phyloP scores from a whole-genome alignment of 2,888 invertebrate genomes.

The Erebia ligea region DNA sequence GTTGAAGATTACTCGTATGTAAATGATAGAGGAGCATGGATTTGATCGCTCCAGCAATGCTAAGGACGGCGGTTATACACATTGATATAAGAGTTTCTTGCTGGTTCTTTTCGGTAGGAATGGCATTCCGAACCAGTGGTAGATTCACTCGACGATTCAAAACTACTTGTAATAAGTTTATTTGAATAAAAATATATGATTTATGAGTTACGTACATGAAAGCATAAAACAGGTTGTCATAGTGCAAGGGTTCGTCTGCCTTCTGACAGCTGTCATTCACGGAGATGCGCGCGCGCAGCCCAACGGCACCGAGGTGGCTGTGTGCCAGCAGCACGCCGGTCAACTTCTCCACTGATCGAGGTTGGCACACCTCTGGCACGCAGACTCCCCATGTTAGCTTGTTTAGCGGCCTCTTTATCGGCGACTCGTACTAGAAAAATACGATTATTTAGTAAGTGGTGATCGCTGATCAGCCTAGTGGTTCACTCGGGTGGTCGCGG shows the following conservation, averaged over 20 bases:
- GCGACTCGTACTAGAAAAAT: constrained; percentile 55
- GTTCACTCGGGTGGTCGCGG: too few relatives aligned
- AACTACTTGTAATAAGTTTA: too few relatives aligned
- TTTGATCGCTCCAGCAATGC: too few relatives aligned
- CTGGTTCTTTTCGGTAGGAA: too few relatives aligned
- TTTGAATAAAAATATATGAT: too few relatives aligned
- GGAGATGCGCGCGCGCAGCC: constrained; percentile 60
- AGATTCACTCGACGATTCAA: too few relatives aligned
- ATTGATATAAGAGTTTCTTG: too few relatives aligned
- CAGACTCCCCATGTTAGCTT: constrained; percentile 82
- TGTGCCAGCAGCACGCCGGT: constrained; percentile 61
- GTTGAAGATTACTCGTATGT: too few relatives aligned
- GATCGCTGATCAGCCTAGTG: too few relatives aligned
- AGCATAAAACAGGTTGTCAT: constrained; percentile 57
- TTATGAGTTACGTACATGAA: constrained; percentile 75
- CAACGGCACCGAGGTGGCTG: constrained; percentile 69
- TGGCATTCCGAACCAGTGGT: too few relatives aligned
- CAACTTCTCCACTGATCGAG: constrained; percentile 60
- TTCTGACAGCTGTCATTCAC: constrained; percentile 63
- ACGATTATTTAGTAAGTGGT: neutral
- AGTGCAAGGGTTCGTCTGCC: constrained; percentile 50
- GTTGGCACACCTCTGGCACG: constrained; percentile 74
- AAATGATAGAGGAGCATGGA: too few relatives aligned
- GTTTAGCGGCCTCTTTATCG: constrained; percentile 60
- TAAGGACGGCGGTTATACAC: too few relatives aligned